Conservation (phyloP, 64 coral and sea anemone genomes). For the Acropora tenuis region DNA sequence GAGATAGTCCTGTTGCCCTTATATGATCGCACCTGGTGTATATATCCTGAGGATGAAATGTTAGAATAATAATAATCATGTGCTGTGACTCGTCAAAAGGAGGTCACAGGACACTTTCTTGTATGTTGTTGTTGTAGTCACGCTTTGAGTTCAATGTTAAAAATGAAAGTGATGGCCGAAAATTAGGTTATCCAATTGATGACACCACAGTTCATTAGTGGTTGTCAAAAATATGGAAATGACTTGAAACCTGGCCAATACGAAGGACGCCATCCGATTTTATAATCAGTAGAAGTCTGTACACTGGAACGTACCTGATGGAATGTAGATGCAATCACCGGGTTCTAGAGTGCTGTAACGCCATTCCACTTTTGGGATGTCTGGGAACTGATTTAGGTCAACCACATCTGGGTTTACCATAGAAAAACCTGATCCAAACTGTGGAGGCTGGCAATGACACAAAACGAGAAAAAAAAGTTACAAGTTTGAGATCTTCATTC, state of each 20-base stretch:
- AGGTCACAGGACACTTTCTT: too few species aligned
- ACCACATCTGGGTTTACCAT: conserved; percentile 78
- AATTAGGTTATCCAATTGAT: too few species aligned
- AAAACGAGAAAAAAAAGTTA: not conserved
- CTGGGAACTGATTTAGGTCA: conserved; percentile 77
- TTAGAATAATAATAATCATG: too few species aligned
- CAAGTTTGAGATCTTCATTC: too few species aligned
- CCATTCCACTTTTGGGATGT: conserved; percentile 92
- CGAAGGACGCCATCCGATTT: too few species aligned
- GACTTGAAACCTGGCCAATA: too few species aligned
- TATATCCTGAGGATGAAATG: conserved; percentile 70
- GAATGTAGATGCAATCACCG: conserved; percentile 96
- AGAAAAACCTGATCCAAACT: conserved; percentile 91
- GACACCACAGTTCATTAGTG: too few species aligned
- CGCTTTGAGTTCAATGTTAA: too few species aligned
- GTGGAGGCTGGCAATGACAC: conserved; percentile 62
- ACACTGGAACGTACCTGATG: conserved; percentile 65
- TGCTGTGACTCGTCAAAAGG: too few species aligned
- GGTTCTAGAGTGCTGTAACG: conserved; percentile 89
- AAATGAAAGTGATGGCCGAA: too few species aligned
- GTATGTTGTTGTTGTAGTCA: too few species aligned
- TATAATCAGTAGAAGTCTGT: not conserved
- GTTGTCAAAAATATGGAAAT: too few species aligned
- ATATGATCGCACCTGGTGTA: conserved; percentile 91
- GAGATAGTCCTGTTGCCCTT: conserved; percentile 78